Base-by-base conservation (phyloP, 2,113 vertebrate genomes). In the Cyphomyrus discorhynchus region DNA sequence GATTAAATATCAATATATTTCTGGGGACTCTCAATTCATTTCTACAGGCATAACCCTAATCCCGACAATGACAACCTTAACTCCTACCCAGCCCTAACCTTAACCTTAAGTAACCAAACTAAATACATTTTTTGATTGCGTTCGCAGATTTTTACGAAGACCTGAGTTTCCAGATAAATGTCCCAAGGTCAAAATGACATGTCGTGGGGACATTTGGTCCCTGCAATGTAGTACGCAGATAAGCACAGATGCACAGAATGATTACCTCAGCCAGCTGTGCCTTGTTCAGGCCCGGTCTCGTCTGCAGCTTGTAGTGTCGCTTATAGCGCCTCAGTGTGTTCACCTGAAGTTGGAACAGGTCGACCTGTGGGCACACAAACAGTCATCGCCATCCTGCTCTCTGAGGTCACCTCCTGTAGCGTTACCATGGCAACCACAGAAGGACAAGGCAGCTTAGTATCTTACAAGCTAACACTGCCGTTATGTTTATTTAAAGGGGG, bases 271-370 rank as follows among this genome's bases (percentile, higher is more conserved):
- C 98, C 92, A 99, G 96, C 93, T 99, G 98, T 90, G 98, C 98
- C 94, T 99, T 99, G 95, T 99, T 99, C 93, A 99, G 97, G 88
- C 98, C 98, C 2, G 98, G 98, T 85, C 98, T 95, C 77, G 98
- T 99, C 95, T 99, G 98, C 91, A 99, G 94, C 92, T 99, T 99
- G 93, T 99, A 99, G 96, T 99, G 98, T 91, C 98, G 95, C 95
- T 99, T 99, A 94, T 99, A 99, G 91, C 98, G 98, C 86, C 98
- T 95, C 91, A 99, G 93, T 1, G 98, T 99, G 93, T 99, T 99
- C 94, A 99, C 98, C 90, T 99, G 98, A 91, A 99, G 96, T 96
- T 99, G 98, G 95, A 99, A 99, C 90, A 99, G 95, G 93, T 99
- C 98, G 83, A 99, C 98, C 98, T 99, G 91, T 17, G 93, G 5